Conservation (phyloP, 2,113 vertebrate genomes). For the Tachuris rubrigastra region DNA sequence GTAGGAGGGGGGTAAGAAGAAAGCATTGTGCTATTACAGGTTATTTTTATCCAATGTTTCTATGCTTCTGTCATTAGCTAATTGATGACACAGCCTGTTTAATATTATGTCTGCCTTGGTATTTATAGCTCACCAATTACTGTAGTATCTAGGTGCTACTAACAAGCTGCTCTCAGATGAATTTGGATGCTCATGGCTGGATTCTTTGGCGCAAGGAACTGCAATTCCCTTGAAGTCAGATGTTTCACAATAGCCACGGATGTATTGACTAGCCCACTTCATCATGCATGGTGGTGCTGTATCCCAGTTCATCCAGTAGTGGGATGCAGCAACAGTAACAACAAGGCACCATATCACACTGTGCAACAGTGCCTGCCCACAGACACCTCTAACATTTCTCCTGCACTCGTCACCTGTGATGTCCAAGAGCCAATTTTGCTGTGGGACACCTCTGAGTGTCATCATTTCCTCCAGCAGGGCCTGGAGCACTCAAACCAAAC, state of each 20-base stretch:
- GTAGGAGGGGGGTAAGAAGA: constrained; percentile 25
- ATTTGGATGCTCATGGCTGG: not conserved
- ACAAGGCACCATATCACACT: not conserved
- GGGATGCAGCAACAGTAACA: not conserved
- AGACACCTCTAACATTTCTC: not conserved
- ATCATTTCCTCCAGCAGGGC: not conserved
- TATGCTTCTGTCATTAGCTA: constrained; percentile 64
- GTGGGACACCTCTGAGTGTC: not conserved
- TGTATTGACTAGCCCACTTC: not conserved
- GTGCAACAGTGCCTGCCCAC: not conserved
- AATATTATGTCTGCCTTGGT: constrained; percentile 64
- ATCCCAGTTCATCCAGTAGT: not conserved
- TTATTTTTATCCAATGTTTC: constrained; percentile 66
- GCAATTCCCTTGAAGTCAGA: not conserved
- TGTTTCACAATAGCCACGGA: not conserved
- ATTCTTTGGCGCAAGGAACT: not conserved
- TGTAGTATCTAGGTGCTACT: constrained; percentile 43
- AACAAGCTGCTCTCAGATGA: constrained; percentile 29
- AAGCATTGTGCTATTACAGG: constrained; percentile 35
- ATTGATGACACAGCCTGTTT: constrained; percentile 67
- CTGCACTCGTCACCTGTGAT: not conserved
- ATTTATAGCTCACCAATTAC: constrained; percentile 60
- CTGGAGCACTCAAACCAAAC: not conserved
- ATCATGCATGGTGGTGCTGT: fast-evolving
- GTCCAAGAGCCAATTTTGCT: not conserved